Base-by-base conservation (phyloP, 2,113 vertebrate species). In the Lepus americanus region DNA sequence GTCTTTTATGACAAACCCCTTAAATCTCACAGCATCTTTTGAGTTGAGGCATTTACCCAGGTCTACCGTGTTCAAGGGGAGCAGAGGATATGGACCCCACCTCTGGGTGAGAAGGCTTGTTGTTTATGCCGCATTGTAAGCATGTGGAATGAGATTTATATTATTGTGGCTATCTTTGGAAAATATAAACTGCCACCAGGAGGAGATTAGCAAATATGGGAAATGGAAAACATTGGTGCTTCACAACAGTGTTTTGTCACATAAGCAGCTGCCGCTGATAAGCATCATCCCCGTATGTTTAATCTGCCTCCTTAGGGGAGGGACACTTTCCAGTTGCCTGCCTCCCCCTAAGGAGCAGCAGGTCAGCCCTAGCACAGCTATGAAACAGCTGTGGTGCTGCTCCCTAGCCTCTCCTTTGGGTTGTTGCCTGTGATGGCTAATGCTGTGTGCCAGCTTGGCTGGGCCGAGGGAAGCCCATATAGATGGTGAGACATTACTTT, bases 201-300 rank as follows among this genome's bases (percentile, higher is more conserved):
- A 78, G 61, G 6, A 78, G 44, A 19, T 66, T 59, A 69, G 39
- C 6, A 76, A 74, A 69, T 39, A 59, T 2, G 12, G n/a, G 27
- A 27, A 76, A 84, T 72, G 20, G 22, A 59, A 89, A 72, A 29
- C 55, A 22, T 29, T 82, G 59, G 49, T 11, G 20, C 17, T 31
- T 29, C 16, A 33, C 16, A 67, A 31, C 72, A 51, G 55, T 44
- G 70, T 87, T 86, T 96, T 89, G 86, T 93, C 83, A 39, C n/a
- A 14, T 91, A 14, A 76, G 14, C 29, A 25, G 88, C 27, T 72
- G 22, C 7, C 67, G 13, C 1, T 12, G 9, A 61, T 70, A 29
- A 20, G 87, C n/a, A 59, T 55, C n/a, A 84, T 44, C 44, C 27
- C 17, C 17, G 6, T 64, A 0, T 64, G 13, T 33, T 67, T 61